These are phyloP conservation scores for Drosophila multiciliata DNA, from an alignment of 2,888 invertebrate genomes.

Conservation along the genomic window DNA sequence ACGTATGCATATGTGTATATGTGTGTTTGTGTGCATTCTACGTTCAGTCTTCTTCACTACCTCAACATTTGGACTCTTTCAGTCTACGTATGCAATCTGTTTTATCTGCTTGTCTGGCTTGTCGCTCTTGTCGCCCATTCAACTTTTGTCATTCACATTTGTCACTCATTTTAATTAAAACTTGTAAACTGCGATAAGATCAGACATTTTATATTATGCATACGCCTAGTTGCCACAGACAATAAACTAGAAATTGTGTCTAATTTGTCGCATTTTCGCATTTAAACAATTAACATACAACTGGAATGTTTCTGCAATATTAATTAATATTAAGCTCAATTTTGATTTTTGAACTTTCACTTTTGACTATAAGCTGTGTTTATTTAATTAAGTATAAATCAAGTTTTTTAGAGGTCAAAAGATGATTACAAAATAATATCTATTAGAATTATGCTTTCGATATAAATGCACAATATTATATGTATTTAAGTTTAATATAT, in stretches of 20 bases:
- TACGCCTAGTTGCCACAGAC: conserved; percentile 8
- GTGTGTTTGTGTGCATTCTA: conserved; percentile 1
- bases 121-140: conserved; percentile 17
- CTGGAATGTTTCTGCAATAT: background rate
- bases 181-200: conserved; percentile 28
- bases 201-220: conserved; percentile 20
- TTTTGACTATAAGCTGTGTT: background rate
- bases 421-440: no score
- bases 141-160: conserved; percentile 21
- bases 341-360: background rate
- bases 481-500: background rate
- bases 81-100: conserved; percentile 10
- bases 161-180: conserved; percentile 37
- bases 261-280: background rate
- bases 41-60: conserved; percentile 24
- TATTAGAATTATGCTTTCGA: background rate
- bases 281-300: background rate
- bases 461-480: background rate
- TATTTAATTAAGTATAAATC: background rate
- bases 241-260: background rate
- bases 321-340: background rate
- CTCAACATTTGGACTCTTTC: conserved; percentile 36
- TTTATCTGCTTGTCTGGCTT: background rate
- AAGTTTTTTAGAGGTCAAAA: background rate
- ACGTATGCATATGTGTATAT: background rate